phyloP scores from a whole-genome alignment of 1,140 invertebrate species.

The Cherax quadricarinatus region DNA sequence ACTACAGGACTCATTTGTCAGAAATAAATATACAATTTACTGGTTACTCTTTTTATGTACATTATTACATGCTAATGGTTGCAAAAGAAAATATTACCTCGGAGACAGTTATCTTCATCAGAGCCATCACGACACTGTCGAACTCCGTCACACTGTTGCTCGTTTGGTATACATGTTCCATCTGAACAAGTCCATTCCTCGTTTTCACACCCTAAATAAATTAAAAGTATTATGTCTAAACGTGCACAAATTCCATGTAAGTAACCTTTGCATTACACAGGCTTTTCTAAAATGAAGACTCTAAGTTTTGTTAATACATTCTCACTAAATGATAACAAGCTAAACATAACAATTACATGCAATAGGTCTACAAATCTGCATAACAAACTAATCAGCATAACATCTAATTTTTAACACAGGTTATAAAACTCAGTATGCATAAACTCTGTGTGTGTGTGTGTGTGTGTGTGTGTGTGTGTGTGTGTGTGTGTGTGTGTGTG shows the following conservation, averaged over 20 bases:
- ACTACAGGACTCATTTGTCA: too few relatives aligned
- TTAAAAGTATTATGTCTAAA: background rate
- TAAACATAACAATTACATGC: background rate
- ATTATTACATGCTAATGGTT: too few relatives aligned
- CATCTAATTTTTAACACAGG: background rate
- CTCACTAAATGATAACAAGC: background rate
- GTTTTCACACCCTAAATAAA: background rate
- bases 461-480: too few relatives aligned
- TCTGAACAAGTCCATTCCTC: conserved; percentile 64
- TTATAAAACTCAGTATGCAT: too few relatives aligned
- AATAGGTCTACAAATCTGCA: background rate
- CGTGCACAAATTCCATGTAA: too few relatives aligned
- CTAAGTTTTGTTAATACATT: background rate
- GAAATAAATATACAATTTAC: too few relatives aligned
- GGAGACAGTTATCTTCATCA: conserved; percentile 74
- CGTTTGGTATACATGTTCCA: conserved; percentile 78
- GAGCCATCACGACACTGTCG: conserved; percentile 89
- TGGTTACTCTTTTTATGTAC: too few relatives aligned
- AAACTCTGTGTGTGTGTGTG: too few relatives aligned
- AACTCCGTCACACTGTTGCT: conserved; percentile 87
- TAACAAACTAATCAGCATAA: background rate
- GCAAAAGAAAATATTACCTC: too few relatives aligned
- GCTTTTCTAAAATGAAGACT: background rate
- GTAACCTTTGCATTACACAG: background rate
- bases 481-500: too few relatives aligned